Evolutionary conservation across 1,140 invertebrate genomes (phyloP), one percentile per base, ranked within the genome.

Genomic region (Monochamus saltuarius): DNA sequence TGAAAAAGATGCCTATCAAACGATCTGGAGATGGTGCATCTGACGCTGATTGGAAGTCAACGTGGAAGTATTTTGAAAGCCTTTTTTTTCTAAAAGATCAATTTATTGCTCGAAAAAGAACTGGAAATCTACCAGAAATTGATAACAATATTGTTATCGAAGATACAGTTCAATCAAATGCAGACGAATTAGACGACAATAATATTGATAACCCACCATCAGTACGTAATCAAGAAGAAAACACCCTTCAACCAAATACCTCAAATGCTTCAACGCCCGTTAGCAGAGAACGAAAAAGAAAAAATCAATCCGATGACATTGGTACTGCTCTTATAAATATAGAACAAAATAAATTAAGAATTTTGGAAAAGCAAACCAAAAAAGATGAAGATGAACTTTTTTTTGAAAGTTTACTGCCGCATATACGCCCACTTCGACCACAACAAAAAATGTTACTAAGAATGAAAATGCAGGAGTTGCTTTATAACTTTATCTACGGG

Each of bases 351-450:
- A 56, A 56, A 56, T 34, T 56, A 6, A 14, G 46, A 35, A 29
- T 56, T 17, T 46, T 46, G 34, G 40, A 45, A 34, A 37, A 56
- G n/a, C 39, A 56, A 13, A 19, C 22, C 19, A 60, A 64, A 0
- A 77, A 79, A 51, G 77, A 80, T 52, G 78, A 80, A 56, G 78
- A 80, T 66, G 71, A 78, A 42, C 73, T 74, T 0, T 80, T 80
- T 67, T 79, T 80, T 35, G 74, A 79, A 55, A 80, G 79, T 58
- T 56, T 80, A 6, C 59, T 80, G 14, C 77, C 78, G 4, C 78
- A 79, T 62, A 75, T 80, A 0, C 76, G 71, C 46, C 79, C 78
- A 37, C 56, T 80, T 35, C 67, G 67, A 2, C 77, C 78, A 13
- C 73, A 74, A 1, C 76, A 78, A 52, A 80, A 80, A 47, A 58